phyloP scores from a whole-genome alignment of 1,140 invertebrate genomes.

The Frieseomelitta varia region DNA sequence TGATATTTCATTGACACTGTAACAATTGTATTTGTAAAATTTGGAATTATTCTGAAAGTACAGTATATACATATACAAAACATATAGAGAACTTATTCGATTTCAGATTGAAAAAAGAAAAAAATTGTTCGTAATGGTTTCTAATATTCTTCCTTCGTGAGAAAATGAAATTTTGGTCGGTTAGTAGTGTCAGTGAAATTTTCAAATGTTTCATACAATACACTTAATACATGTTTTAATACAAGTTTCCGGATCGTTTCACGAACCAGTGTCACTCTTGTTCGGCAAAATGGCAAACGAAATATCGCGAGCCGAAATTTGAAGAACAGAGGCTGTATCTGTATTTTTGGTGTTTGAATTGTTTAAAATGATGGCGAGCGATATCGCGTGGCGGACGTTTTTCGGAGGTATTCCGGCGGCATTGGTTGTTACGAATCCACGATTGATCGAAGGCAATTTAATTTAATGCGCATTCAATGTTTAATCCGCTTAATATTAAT shows the following conservation, averaged over 20 bases:
- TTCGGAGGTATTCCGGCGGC: not conserved
- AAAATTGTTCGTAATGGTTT: too few relatives aligned
- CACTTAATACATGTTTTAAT: too few relatives aligned
- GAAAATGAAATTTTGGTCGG: too few relatives aligned
- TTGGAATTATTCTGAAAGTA: not conserved
- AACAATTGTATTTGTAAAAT: not conserved
- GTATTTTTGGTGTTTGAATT: not conserved
- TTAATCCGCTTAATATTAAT: conserved; percentile 49
- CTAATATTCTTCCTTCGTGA: too few relatives aligned
- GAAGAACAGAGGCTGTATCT: not conserved
- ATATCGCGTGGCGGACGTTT: not conserved
- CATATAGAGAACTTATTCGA: too few relatives aligned
- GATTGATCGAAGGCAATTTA: conserved; percentile 45
- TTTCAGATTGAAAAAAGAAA: too few relatives aligned
- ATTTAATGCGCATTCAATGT: conserved; percentile 37
- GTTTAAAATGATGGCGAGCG: not conserved
- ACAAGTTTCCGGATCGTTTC: not conserved
- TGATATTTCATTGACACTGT: not conserved
- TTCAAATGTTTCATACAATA: too few relatives aligned
- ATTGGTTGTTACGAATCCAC: not conserved
- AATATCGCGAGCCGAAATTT: not conserved
- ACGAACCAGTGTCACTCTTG: not conserved
- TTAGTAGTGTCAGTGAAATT: too few relatives aligned
- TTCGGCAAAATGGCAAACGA: not conserved
- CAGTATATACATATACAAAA: too few relatives aligned